phyloP scores from a whole-genome alignment of 2,797 vertebrate species.

The Artibeus lituratus region DNA sequence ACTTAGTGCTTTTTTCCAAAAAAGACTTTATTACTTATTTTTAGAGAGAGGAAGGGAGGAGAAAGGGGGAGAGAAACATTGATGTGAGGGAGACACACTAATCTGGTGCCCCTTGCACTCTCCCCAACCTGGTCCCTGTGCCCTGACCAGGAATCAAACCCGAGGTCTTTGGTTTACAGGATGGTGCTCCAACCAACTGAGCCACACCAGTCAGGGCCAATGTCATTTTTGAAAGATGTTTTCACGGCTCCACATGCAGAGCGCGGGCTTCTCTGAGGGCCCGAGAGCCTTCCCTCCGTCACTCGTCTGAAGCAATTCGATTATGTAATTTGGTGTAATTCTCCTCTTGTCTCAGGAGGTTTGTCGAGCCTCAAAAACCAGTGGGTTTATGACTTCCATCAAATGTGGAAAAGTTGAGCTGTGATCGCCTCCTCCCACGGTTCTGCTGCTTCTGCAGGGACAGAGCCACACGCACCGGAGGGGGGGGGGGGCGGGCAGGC shows the following conservation, averaged over 20 bases:
- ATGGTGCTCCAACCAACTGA: background rate
- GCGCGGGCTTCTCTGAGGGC: background rate
- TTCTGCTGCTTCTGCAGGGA: background rate
- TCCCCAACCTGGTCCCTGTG: too few species aligned
- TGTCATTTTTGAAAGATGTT: background rate
- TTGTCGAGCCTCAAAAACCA: background rate
- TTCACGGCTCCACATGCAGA: rapidly evolving
- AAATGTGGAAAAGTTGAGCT: background rate
- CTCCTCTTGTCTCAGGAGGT: background rate
- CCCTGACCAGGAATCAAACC: background rate
- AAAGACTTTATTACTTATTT: background rate
- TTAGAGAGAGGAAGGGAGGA: background rate
- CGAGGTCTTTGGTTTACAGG: background rate
- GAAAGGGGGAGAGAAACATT: background rate
- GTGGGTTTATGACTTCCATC: background rate
- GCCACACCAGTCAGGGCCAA: background rate
- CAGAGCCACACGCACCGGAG: rapidly evolving
- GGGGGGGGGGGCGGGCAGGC: too few species aligned
- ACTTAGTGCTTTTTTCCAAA: background rate
- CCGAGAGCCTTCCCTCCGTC: background rate
- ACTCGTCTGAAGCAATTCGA: background rate
- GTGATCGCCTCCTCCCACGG: too few species aligned
- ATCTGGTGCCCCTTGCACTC: background rate
- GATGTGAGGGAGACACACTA: background rate
- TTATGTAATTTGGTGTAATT: background rate